Percentiles rank a stretch among this genome's conserved stretches.
Conservation (phyloP, 1,140 invertebrate species). For the Atta colombica region DNA sequence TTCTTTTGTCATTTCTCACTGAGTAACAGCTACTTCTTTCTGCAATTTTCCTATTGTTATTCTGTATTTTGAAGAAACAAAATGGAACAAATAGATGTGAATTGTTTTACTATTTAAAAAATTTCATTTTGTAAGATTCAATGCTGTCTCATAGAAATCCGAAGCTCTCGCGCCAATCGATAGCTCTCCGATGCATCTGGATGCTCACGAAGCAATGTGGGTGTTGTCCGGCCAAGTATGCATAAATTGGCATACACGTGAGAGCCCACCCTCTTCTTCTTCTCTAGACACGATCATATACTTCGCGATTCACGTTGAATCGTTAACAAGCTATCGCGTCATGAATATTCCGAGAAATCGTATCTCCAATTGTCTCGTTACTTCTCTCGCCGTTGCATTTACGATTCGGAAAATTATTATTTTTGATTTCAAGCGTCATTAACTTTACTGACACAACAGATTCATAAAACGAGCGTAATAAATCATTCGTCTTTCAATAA, state of each 20-base stretch:
- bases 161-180: constrained; percentile 45
- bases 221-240: constrained; percentile 76
- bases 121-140: not conserved
- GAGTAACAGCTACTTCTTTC: not conserved
- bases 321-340: constrained; percentile 71
- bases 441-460: not conserved
- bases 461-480: not conserved
- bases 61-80: not conserved
- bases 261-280: constrained; percentile 62
- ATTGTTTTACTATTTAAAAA: not conserved
- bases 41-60: not conserved
- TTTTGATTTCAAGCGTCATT: not conserved
- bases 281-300: constrained; percentile 55
- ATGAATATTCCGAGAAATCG: constrained; percentile 51
- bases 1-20: no score
- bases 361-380: constrained; percentile 24
- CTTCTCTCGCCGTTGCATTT: not conserved
- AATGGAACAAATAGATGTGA: not conserved
- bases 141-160: not conserved
- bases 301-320: constrained; percentile 74
- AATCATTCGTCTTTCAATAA: not conserved
- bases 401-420: not conserved
- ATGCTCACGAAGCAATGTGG: constrained; percentile 63
- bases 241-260: constrained; percentile 77
- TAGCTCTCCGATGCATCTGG: constrained; percentile 40